Conservation (phyloP, 2,888 invertebrate species). For the Drepana falcataria region DNA sequence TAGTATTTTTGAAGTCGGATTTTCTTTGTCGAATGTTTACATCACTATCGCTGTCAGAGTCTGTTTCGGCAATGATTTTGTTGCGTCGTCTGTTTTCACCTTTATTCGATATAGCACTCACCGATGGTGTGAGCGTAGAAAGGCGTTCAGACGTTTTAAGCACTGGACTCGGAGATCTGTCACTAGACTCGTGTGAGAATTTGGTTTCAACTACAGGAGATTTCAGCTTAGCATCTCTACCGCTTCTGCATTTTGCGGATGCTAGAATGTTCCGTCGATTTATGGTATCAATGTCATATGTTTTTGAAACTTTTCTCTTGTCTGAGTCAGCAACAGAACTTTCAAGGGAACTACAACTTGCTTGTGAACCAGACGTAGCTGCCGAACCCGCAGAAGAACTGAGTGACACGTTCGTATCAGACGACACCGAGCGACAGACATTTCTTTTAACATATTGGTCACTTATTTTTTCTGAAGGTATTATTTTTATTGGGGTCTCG, state of each 20-base stretch:
- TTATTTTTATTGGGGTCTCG: slow-evolving; percentile 55
- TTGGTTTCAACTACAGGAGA: slow-evolving; percentile 86
- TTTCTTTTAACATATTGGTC: slow-evolving; percentile 75
- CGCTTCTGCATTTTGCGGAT: slow-evolving; percentile 91
- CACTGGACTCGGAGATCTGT: slow-evolving; percentile 72
- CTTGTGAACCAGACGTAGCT: slow-evolving; percentile 85
- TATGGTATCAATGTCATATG: slow-evolving; percentile 88
- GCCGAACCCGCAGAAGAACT: slow-evolving; percentile 85
- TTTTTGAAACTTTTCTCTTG: slow-evolving; percentile 84
- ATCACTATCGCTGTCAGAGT: slow-evolving; percentile 64
- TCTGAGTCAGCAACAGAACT: slow-evolving; percentile 81
- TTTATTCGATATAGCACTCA: slow-evolving; percentile 76
- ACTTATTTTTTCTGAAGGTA: slow-evolving; percentile 48
- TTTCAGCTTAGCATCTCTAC: slow-evolving; percentile 84
- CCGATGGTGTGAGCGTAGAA: slow-evolving; percentile 74
- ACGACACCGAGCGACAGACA: slow-evolving; percentile 83
- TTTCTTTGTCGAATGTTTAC: slow-evolving; percentile 64
- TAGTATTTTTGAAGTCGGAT: slow-evolving; percentile 65
- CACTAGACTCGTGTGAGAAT: slow-evolving; percentile 79
- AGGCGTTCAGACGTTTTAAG: slow-evolving; percentile 72
- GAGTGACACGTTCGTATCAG: slow-evolving; percentile 85
- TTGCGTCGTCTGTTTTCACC: slow-evolving; percentile 69
- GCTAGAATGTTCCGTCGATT: slow-evolving; percentile 92
- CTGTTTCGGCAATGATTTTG: slow-evolving; percentile 65
- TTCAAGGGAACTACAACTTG: slow-evolving; percentile 82